A percentile compares a stretch with the other conserved stretches of the same genome.
Conservation (phyloP, 2,797 vertebrate species). For the Pangasius djambal region DNA sequence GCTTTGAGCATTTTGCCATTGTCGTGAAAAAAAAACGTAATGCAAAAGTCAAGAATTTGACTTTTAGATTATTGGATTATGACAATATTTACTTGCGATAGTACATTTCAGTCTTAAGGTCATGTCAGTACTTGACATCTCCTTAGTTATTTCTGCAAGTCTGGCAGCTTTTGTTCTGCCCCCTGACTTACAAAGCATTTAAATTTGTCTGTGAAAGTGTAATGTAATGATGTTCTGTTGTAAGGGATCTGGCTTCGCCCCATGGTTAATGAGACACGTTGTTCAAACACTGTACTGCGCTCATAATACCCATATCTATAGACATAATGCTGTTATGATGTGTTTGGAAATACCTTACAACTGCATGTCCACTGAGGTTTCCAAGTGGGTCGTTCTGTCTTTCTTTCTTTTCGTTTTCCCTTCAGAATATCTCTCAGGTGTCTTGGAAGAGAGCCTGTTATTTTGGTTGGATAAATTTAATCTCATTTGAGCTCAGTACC, state of each 20-base stretch:
- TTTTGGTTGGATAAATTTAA: conserved; percentile 22
- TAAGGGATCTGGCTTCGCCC: background rate
- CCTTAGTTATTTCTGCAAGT: background rate
- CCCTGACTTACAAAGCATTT: conserved; percentile 10
- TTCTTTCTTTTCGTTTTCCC: background rate
- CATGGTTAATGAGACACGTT: background rate
- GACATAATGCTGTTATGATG: background rate
- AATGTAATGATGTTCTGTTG: background rate
- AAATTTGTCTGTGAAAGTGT: conserved; percentile 15
- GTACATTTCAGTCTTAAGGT: background rate
- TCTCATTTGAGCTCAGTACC: background rate
- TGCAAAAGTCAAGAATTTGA: background rate
- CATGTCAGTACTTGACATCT: background rate
- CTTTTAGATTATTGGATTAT: background rate
- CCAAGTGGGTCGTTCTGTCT: background rate
- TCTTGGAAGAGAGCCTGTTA: background rate
- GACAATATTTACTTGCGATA: background rate
- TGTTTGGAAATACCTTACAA: background rate
- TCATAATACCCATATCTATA: background rate
- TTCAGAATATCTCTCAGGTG: background rate
- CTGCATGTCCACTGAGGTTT: background rate
- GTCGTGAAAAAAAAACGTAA: background rate
- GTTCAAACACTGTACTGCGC: background rate
- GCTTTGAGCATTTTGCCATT: background rate
- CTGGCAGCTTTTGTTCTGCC: background rate